These are phyloP conservation scores for Strix uralensis DNA, from an alignment of 2,113 vertebrate species.

Conservation along the genomic window DNA sequence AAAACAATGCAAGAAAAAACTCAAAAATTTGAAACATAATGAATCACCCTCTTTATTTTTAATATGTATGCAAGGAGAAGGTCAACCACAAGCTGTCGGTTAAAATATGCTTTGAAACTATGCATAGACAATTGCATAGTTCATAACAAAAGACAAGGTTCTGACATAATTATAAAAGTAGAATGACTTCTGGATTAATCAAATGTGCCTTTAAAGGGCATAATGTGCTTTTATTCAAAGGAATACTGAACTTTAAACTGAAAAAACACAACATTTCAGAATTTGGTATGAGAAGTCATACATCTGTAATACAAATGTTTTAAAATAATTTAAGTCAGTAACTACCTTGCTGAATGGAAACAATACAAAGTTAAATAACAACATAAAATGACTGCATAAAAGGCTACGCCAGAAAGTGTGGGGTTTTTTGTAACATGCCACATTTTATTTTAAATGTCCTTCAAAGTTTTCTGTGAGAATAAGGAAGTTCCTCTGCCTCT, in stretches of 20 bases:
- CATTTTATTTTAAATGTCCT: neutral
- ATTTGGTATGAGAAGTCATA: neutral
- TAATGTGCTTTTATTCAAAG: slow-evolving; percentile 39
- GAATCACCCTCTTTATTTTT: slow-evolving; percentile 18
- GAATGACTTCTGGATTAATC: slow-evolving; percentile 36
- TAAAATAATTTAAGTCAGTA: neutral
- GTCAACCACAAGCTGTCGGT: slow-evolving; percentile 39
- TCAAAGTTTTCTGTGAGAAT: neutral
- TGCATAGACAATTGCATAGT: slow-evolving; percentile 14
- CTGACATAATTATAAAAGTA: slow-evolving; percentile 47
- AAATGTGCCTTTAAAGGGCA: slow-evolving; percentile 42
- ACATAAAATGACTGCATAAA: neutral
- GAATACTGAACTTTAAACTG: neutral
- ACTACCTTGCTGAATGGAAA: neutral
- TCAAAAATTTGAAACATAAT: neutral
- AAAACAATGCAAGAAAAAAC: neutral
- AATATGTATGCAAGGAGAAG: neutral
- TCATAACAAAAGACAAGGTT: slow-evolving; percentile 53
- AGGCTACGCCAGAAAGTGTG: neutral
- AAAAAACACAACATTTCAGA: neutral
- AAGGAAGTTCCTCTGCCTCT: neutral
- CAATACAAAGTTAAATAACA: neutral
- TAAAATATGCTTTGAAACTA: slow-evolving; percentile 41
- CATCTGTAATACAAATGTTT: neutral
- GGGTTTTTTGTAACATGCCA: neutral